Evolutionary conservation across 2,888 invertebrate species (phyloP).

Genomic region (Hyposoter dolosus): DNA sequence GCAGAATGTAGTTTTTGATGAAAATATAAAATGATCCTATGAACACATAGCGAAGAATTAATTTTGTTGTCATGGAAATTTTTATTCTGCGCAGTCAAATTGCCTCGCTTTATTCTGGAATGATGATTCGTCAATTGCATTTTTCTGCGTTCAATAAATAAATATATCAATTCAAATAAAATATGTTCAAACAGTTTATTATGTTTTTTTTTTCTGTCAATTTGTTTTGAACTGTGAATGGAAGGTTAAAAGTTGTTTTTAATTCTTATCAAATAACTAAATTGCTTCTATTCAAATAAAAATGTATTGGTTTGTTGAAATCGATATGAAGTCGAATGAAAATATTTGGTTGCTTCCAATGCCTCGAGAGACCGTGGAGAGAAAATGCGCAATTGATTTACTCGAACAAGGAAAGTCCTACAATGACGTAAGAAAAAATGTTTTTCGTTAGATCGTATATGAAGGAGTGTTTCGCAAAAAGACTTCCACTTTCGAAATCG

Average conservation of each 20-base stretch:
- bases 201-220: neutral
- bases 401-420: constrained; percentile 1
- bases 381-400: neutral
- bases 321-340: neutral
- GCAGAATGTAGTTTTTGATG: too few relatives aligned
- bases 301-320: neutral
- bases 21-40: too few relatives aligned
- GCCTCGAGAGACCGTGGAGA: neutral
- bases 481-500: neutral
- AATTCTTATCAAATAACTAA: neutral
- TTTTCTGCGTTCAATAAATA: neutral
- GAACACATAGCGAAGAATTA: too few relatives aligned
- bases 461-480: constrained; percentile 14
- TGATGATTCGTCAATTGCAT: too few relatives aligned
- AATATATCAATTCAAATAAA: neutral
- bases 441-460: neutral
- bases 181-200: neutral
- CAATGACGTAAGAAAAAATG: neutral
- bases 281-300: neutral
- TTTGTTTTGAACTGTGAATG: too few relatives aligned
- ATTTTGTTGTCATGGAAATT: too few relatives aligned
- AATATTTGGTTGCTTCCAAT: neutral
- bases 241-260: neutral
- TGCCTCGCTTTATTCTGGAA: too few relatives aligned
- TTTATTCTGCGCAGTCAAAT: too few relatives aligned